Percentiles rank a stretch among this genome's conserved stretches.
Evolutionary conservation across 2,797 vertebrate species (phyloP).

Genomic region (Loriculus beryllinus): DNA sequence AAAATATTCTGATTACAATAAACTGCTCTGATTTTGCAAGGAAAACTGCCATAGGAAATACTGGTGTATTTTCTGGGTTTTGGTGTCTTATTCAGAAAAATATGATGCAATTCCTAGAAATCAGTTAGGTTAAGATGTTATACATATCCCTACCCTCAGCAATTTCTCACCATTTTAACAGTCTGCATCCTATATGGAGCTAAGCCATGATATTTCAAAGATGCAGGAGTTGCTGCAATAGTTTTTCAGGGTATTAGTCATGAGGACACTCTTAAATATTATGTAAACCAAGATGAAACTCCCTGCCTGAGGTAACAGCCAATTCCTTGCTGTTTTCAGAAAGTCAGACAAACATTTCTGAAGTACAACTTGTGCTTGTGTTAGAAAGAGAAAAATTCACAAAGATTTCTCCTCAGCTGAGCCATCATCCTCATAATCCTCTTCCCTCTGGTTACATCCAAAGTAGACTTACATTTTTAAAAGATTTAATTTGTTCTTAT

Average conservation of each 20-base stretch:
- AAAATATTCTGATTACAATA: neutral
- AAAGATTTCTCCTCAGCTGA: neutral
- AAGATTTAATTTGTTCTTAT: neutral
- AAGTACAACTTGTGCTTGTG: neutral
- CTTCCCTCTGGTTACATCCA: neutral
- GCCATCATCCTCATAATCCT: neutral
- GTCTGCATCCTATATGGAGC: neutral
- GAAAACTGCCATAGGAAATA: neutral
- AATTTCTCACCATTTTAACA: neutral
- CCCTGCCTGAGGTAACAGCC: neutral
- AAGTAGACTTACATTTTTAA: neutral
- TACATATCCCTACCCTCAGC: neutral
- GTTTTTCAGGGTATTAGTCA: neutral
- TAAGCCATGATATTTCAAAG: neutral
- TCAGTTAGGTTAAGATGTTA: neutral
- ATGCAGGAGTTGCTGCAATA: neutral
- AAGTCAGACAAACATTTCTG: neutral
- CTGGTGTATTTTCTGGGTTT: neutral
- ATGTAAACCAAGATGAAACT: neutral
- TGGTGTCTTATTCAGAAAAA: neutral
- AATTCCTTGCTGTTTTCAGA: constrained; percentile 18
- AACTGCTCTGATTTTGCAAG: neutral
- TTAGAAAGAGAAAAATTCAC: neutral
- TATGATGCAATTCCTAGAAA: neutral
- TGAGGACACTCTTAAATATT: neutral